phyloP scores from a whole-genome alignment of 2,888 invertebrate species.

The Pediacus dermestoides region DNA sequence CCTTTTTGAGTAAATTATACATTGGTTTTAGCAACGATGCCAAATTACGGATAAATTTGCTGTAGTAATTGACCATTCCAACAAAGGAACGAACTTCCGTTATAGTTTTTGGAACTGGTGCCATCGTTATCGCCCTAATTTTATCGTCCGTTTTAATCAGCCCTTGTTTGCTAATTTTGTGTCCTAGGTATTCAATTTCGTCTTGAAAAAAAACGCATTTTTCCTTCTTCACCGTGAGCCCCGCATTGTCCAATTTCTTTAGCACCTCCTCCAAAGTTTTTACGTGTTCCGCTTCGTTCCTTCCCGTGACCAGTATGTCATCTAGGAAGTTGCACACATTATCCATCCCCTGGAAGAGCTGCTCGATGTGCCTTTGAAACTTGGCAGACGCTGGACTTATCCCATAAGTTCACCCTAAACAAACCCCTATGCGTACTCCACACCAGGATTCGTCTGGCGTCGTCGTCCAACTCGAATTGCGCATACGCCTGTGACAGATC shows the following conservation, averaged over 20 bases:
- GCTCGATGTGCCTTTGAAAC: constrained; percentile 6
- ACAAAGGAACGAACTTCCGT: constrained; percentile 1
- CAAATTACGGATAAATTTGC: constrained; percentile 4
- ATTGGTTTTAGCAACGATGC: constrained; percentile 3
- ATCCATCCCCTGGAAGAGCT: constrained; percentile 15
- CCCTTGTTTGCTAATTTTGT: constrained; percentile 30
- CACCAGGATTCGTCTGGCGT: neutral
- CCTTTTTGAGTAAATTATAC: constrained; percentile 1
- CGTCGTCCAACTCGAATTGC: constrained; percentile 1
- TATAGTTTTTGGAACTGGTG: neutral
- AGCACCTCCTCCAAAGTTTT: constrained; percentile 24
- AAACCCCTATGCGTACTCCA: constrained; percentile 1
- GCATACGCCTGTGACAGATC: constrained; percentile 6
- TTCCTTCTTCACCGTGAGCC: constrained; percentile 26
- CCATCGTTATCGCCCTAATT: constrained; percentile 1
- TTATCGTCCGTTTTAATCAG: constrained; percentile 2
- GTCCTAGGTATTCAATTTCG: constrained; percentile 36
- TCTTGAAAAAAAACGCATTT: constrained; percentile 36
- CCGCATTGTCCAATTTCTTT: constrained; percentile 20
- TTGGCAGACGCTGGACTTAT: constrained; percentile 1
- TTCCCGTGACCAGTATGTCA: constrained; percentile 31
- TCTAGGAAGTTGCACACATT: constrained; percentile 32
- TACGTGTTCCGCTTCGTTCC: constrained; percentile 20
- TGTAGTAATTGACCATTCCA: constrained; percentile 8
- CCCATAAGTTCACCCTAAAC: neutral